Percentiles rank a stretch among this genome's conserved stretches.
These are phyloP conservation scores for Alectoris magna DNA, from an alignment of 2,797 vertebrate species.

Conservation along the genomic window DNA sequence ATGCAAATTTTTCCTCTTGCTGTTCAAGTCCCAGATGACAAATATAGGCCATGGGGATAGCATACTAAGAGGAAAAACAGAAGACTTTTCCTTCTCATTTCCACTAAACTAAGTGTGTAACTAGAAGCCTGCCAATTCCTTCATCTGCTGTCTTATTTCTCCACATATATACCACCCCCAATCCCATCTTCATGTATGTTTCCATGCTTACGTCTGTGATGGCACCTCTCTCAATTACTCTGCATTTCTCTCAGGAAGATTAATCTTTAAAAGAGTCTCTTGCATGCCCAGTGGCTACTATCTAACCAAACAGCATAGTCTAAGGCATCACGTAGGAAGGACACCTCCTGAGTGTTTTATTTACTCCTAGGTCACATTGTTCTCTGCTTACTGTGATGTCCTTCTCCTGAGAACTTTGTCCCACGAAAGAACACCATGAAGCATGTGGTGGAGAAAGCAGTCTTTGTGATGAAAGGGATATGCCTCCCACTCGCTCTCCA, in stretches of 20 bases:
- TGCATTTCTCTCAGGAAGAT: background rate
- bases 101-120: constrained; percentile 34
- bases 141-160: background rate
- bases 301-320: background rate
- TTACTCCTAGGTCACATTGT: background rate
- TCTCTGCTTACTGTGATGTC: background rate
- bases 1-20: constrained; percentile 62
- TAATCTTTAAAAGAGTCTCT: background rate
- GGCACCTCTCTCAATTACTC: background rate
- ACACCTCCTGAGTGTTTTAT: background rate
- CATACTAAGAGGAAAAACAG: background rate
- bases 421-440: background rate
- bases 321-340: background rate
- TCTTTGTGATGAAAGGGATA: background rate
- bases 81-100: constrained; percentile 41
- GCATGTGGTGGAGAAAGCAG: background rate
- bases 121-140: background rate
- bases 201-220: background rate
- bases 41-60: constrained; percentile 45
- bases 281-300: background rate
- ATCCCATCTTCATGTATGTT: background rate
- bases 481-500: background rate
- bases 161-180: background rate
- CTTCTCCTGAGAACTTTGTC: background rate
- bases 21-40: constrained; percentile 45